A percentile compares a stretch with the other conserved stretches of the same genome.
Conservation (phyloP, 2,888 invertebrate genomes). For the Cephalotes varians region DNA sequence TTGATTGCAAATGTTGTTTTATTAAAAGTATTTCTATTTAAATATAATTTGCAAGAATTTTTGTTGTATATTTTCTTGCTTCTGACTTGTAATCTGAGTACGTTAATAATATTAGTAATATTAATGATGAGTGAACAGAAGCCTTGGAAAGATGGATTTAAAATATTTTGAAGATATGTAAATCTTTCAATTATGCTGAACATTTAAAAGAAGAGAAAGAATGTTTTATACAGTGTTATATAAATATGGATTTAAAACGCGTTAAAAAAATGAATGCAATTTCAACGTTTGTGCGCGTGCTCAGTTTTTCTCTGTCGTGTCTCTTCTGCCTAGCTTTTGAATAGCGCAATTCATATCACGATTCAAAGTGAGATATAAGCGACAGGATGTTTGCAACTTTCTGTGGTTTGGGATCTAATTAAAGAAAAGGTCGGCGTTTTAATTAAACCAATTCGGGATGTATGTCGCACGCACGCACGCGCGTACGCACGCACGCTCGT, state of each 20-base stretch:
- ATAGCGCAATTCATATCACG: conserved; percentile 29
- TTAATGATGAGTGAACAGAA: too few species aligned
- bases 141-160: background rate
- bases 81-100: too few species aligned
- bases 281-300: background rate
- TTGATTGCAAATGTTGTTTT: too few species aligned
- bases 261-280: background rate
- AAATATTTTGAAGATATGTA: background rate
- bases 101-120: too few species aligned
- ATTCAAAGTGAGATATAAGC: conserved; percentile 12
- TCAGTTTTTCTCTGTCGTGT: background rate
- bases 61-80: too few species aligned
- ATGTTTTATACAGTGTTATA: background rate
- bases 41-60: too few species aligned
- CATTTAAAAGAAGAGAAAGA: background rate
- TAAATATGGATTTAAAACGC: background rate
- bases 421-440: conserved; percentile 67
- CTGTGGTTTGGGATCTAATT: conserved; percentile 55
- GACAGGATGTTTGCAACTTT: conserved; percentile 8
- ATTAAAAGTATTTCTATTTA: too few species aligned
- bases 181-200: background rate
- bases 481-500: conserved; percentile 22
- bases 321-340: background rate
- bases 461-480: conserved; percentile 62
- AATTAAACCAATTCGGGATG: conserved; percentile 68